phyloP scores from a whole-genome alignment of 2,797 vertebrate genomes.

The Acrocephalus scirpaceus region DNA sequence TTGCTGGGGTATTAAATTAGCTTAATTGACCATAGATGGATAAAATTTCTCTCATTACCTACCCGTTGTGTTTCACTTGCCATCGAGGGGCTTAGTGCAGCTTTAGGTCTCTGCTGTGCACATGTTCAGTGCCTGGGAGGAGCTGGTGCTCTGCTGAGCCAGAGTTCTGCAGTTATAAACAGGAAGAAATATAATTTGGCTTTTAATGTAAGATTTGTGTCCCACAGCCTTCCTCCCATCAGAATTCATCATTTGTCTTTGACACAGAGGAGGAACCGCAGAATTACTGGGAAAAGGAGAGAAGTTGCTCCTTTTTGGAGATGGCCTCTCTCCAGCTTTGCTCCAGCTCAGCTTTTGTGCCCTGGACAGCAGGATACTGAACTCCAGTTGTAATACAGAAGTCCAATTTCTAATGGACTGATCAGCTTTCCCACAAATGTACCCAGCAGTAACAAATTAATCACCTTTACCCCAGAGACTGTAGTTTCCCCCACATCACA shows the following conservation, averaged over 20 bases:
- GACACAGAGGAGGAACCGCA: neutral
- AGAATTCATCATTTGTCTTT: neutral
- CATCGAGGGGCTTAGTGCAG: neutral
- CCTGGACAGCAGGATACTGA: neutral
- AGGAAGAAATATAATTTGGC: conserved; percentile 34
- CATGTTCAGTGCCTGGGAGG: neutral
- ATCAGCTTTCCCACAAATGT: neutral
- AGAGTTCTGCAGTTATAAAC: conserved; percentile 5
- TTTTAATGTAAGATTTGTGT: neutral
- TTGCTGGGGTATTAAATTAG: conserved; percentile 7
- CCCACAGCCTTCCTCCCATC: neutral
- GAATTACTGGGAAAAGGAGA: neutral
- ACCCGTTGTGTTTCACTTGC: neutral
- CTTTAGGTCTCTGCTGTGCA: neutral
- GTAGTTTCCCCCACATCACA: accelerated
- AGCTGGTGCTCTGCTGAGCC: neutral
- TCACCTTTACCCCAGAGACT: accelerated
- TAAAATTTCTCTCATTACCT: conserved; percentile 33
- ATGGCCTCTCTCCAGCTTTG: neutral
- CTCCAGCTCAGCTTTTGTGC: neutral
- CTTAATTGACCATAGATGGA: neutral
- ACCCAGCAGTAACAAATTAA: accelerated
- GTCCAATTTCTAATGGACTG: neutral
- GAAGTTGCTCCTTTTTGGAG: neutral
- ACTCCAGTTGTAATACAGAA: neutral